Evolutionary conservation across 2,888 invertebrate genomes (phyloP).

Genomic region (Arctia plantaginis): DNA sequence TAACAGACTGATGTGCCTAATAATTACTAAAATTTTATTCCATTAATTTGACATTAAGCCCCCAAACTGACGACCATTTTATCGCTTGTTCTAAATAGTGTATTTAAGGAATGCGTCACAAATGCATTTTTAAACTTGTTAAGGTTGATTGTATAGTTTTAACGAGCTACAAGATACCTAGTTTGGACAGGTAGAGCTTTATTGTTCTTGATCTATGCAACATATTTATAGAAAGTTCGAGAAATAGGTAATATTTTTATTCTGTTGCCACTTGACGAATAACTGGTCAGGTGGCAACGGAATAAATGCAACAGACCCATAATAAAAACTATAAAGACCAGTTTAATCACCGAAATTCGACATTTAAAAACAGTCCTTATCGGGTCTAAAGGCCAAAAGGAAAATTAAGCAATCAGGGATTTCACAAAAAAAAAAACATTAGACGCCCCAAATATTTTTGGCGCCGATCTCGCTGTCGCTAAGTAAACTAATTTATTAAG

Average conservation of each 20-base stretch:
- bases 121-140: slow-evolving; percentile 62
- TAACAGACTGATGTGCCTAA: slow-evolving; percentile 57
- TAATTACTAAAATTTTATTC: slow-evolving; percentile 64
- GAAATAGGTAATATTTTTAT: not conserved
- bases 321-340: not conserved
- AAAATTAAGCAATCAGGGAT: slow-evolving; percentile 1
- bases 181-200: not conserved
- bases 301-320: not conserved
- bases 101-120: slow-evolving; percentile 72
- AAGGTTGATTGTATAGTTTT: slow-evolving; percentile 40
- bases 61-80: slow-evolving; percentile 52
- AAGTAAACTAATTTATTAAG: slow-evolving; percentile 2
- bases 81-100: slow-evolving; percentile 73
- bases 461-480: not conserved
- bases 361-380: slow-evolving; percentile 1
- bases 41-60: slow-evolving; percentile 78
- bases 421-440: slow-evolving; percentile 13
- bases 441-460: not conserved
- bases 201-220: not conserved
- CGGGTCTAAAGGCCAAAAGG: slow-evolving; percentile 11
- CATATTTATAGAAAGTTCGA: not conserved
- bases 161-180: slow-evolving; percentile 23
- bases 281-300: not conserved
- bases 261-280: not conserved
- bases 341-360: not conserved